These are phyloP conservation scores for Heterohyrax brucei DNA, from an alignment of 2,797 vertebrate genomes.

Conservation along the genomic window DNA sequence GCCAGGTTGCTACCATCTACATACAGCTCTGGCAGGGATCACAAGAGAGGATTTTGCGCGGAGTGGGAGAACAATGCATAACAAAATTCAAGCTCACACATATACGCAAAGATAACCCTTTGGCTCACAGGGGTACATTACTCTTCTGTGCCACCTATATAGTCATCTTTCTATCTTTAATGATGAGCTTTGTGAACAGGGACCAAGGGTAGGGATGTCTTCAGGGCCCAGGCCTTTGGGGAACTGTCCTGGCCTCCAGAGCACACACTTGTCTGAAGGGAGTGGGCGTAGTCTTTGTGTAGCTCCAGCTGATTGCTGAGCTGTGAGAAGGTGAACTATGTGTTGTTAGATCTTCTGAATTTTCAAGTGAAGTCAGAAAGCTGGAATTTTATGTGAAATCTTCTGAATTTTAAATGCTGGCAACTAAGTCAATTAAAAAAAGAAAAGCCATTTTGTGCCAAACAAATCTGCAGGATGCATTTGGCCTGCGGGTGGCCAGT, in stretches of 20 bases:
- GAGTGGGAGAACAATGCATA: too few relatives aligned
- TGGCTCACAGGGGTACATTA: neutral
- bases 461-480: conserved; percentile 31
- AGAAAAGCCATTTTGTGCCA: conserved; percentile 55
- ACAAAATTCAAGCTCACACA: too few relatives aligned
- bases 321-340: neutral
- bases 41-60: too few relatives aligned
- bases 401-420: conserved; percentile 71
- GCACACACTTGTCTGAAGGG: neutral
- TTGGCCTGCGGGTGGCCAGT: neutral
- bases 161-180: neutral
- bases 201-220: neutral
- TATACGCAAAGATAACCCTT: neutral
- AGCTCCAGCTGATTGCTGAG: neutral
- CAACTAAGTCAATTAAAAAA: conserved; percentile 60
- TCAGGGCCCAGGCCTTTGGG: neutral
- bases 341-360: conserved; percentile 33
- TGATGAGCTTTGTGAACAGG: neutral
- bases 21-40: too few relatives aligned
- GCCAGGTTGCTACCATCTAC: too few relatives aligned
- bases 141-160: neutral
- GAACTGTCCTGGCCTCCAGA: too few relatives aligned
- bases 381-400: conserved; percentile 57
- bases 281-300: neutral
- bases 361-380: conserved; percentile 60